phyloP scores from a whole-genome alignment of 2,113 vertebrate species.

The Rhinopomastus cyanomelas region DNA sequence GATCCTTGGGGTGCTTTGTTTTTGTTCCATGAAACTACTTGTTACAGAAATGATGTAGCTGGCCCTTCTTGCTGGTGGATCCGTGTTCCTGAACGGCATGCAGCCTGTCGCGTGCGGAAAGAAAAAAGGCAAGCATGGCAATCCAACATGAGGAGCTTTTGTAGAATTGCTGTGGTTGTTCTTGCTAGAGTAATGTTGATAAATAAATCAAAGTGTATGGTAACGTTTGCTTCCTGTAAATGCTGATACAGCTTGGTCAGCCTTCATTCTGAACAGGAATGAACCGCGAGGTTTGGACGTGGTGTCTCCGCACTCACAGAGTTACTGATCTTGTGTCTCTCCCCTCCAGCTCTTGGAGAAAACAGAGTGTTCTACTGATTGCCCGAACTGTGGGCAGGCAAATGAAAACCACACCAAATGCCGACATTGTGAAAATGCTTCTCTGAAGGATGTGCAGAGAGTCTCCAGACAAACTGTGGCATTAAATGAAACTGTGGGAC shows the following conservation, averaged over 20 bases:
- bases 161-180: background rate
- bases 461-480: conserved; percentile 70
- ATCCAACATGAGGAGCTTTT: background rate
- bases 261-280: background rate
- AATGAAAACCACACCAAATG: conserved; percentile 82
- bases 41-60: background rate
- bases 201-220: background rate
- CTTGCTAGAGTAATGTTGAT: background rate
- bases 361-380: conserved; percentile 75
- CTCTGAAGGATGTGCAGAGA: conserved; percentile 74
- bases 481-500: conserved; percentile 71
- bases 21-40: background rate
- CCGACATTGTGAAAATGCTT: conserved; percentile 76
- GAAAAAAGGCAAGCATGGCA: background rate
- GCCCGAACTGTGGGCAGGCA: conserved; percentile 78
- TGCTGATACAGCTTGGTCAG: background rate
- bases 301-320: background rate
- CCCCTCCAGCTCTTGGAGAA: conserved; percentile 74
- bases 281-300: background rate
- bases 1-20: background rate
- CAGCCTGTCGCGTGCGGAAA: background rate
- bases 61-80: background rate
- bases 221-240: background rate
- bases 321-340: background rate
- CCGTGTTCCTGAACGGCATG: background rate